Evolutionary conservation across 2,888 invertebrate genomes (phyloP).

Genomic region (Agonum fuliginosum): DNA sequence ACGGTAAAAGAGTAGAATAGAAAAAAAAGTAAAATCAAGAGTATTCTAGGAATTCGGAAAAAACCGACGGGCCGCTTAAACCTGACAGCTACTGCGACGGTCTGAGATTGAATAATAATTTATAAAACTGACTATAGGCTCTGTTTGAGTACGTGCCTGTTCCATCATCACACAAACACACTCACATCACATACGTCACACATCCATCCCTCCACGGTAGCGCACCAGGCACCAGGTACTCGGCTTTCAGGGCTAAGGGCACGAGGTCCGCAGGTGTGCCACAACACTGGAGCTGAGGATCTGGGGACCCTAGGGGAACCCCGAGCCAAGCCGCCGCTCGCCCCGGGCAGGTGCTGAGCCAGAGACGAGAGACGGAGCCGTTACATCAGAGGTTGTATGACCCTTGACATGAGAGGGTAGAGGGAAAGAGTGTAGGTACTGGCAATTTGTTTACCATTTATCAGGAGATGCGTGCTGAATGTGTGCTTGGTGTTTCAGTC

Average conservation of each 20-base stretch:
- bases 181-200: background rate
- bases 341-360: constrained; percentile 51
- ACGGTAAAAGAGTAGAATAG: too few relatives aligned
- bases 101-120: too few relatives aligned
- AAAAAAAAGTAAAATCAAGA: too few relatives aligned
- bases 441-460: constrained; percentile 10
- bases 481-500: too few relatives aligned
- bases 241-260: constrained; percentile 29
- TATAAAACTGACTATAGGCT: too few relatives aligned
- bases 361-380: constrained; percentile 27
- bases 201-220: background rate
- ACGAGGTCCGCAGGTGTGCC: constrained; percentile 52
- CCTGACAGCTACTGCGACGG: too few relatives aligned
- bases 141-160: background rate
- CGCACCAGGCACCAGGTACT: constrained; percentile 36
- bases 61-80: too few relatives aligned
- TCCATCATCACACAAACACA: background rate
- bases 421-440: background rate
- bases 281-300: background rate
- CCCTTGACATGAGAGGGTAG: background rate
- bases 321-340: background rate
- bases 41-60: too few relatives aligned
- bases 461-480: background rate
- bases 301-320: background rate
- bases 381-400: background rate